These are phyloP conservation scores for Cyclophora albipunctata DNA, from an alignment of 2,888 invertebrate species.

Conservation along the genomic window DNA sequence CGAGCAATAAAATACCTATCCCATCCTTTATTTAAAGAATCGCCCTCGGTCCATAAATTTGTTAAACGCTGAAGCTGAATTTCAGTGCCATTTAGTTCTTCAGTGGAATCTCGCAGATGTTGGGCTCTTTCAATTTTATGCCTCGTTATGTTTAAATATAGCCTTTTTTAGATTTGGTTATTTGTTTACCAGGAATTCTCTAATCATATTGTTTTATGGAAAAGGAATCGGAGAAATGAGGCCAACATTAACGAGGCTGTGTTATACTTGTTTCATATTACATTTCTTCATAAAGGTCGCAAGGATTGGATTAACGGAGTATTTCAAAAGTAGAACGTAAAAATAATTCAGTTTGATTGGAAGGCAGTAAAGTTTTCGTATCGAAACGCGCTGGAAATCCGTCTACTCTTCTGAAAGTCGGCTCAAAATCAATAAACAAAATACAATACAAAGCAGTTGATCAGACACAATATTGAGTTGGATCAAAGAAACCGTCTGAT, in stretches of 20 bases:
- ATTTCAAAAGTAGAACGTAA: too few species aligned
- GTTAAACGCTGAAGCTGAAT: constrained; percentile 37
- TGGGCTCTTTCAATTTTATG: constrained; percentile 41
- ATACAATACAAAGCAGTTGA: background rate
- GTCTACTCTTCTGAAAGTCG: too few species aligned
- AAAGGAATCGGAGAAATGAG: too few species aligned
- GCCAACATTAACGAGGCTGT: too few species aligned
- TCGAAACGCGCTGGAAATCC: too few species aligned
- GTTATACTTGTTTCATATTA: too few species aligned
- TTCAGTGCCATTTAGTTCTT: constrained; percentile 37
- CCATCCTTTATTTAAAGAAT: constrained; percentile 43
- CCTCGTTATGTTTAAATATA: constrained; percentile 45
- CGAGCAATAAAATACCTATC: constrained; percentile 37
- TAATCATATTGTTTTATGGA: constrained; percentile 1
- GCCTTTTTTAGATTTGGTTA: constrained; percentile 24
- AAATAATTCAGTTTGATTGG: too few species aligned
- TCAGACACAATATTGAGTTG: too few species aligned
- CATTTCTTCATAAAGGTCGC: too few species aligned
- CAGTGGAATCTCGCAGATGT: constrained; percentile 20
- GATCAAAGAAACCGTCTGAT: too few species aligned
- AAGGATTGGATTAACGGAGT: too few species aligned
- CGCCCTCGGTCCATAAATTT: constrained; percentile 46
- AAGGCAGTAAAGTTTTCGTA: too few species aligned
- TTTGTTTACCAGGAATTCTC: constrained; percentile 2
- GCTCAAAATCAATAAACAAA: constrained; percentile 2